Conservation (phyloP, 2,888 invertebrate genomes). For the Neoascia interrupta region DNA sequence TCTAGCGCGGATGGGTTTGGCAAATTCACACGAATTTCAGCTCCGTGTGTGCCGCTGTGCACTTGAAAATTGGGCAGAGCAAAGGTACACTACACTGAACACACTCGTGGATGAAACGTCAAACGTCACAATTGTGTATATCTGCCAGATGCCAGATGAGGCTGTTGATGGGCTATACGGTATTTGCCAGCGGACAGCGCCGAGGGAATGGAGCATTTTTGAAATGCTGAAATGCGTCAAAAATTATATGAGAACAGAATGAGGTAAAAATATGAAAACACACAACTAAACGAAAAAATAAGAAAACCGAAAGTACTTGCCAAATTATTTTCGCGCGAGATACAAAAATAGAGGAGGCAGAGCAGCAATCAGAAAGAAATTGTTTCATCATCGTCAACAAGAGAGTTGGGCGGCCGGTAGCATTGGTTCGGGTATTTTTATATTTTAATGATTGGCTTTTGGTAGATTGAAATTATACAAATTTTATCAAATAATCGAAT, state of each 20-base stretch:
- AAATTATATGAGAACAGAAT: constrained; percentile 58
- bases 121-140: constrained; percentile 61
- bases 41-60: constrained; percentile 62
- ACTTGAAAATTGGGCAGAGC: constrained; percentile 65
- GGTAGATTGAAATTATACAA: constrained; percentile 48
- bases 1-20: constrained; percentile 60
- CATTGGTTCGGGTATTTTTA: constrained; percentile 47
- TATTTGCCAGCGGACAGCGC: constrained; percentile 2
- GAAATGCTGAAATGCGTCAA: constrained; percentile 68
- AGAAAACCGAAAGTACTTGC: constrained; percentile 51
- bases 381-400: constrained; percentile 57
- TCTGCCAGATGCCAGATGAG: constrained; percentile 64
- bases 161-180: constrained; percentile 51
- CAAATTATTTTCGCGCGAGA: constrained; percentile 61
- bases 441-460: constrained; percentile 57
- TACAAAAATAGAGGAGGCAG: constrained; percentile 64
- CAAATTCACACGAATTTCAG: constrained; percentile 68
- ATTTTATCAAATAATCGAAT: constrained; percentile 49
- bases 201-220: neutral
- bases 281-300: constrained; percentile 4
- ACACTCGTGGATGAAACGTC: constrained; percentile 37
- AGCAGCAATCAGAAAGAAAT: constrained; percentile 65
- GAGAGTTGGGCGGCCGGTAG: neutral
- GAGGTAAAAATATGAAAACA: constrained; percentile 59
- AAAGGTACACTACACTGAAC: constrained; percentile 33